Base-by-base conservation (phyloP, 1,140 invertebrate species). In the Ylistrum balloti region DNA sequence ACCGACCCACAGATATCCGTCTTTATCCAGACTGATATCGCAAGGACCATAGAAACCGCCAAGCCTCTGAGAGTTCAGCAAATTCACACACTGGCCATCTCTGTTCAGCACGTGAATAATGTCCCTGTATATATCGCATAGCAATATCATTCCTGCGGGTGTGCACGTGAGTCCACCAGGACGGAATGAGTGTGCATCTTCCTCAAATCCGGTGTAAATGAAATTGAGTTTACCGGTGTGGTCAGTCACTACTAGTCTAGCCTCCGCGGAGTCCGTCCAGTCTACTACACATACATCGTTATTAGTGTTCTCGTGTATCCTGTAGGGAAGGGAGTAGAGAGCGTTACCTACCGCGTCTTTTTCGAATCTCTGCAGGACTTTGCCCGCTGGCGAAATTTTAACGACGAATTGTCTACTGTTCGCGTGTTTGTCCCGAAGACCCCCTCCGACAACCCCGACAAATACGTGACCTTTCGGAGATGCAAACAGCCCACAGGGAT, bases 221-320 rank as follows among this genome's bases (percentile, higher is more conserved):
- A 88, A 88, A 32, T 38, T 74, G 28, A 90, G 48, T 33, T n/a
- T 85, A 38, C 87, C 86, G 17, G 89, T 38, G 32, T 85, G 87
- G 28, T 90, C 89, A 32, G 86, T n/a, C 0, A 90, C 86, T 2
- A 87, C 87, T 10, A 90, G n/a, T 13, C 89, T 41, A 3, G 86
- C 89, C 2, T 86, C 74, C 20, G 74, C 74, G 28, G 88, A 38
- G 15, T 86, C 88, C 0, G 88, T 22, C 56, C 86, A 86, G 38
- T 89, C 88, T 48, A 89, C 41, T n/a, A 89, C 85, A 33, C 88
- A 89, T 17, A 89, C 35, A 33, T 89, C 88, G 32, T 11, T 9
- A 28, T 89, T 89, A 48, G 85, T 86, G 33, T 89, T 89, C 33
- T 90, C 45, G n/a, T 48, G 85, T 11, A 90, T 45, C 22, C 86